Evolutionary conservation across 2,113 vertebrate genomes (phyloP).

Genomic region (Gymnobelideus leadbeateri): DNA sequence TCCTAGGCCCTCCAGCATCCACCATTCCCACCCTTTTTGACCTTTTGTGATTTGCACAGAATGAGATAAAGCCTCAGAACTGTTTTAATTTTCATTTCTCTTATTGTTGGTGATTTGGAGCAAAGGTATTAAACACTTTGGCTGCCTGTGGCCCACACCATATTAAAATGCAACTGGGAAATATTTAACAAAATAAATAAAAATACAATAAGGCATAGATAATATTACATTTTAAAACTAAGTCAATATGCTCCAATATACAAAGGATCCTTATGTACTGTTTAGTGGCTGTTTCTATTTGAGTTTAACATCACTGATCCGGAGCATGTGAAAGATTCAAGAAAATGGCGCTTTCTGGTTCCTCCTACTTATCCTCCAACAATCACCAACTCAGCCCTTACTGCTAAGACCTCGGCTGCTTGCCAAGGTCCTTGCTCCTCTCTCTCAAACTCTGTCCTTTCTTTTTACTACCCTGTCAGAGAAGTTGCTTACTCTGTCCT

Average conservation of each 20-base stretch:
- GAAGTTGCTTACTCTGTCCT: background rate
- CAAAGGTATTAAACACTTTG: background rate
- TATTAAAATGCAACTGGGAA: background rate
- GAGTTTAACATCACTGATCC: background rate
- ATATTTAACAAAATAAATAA: background rate
- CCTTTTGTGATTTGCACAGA: background rate
- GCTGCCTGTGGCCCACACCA: background rate
- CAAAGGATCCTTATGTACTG: background rate
- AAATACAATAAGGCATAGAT: background rate
- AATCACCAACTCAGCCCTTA: background rate
- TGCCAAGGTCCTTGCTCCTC: background rate
- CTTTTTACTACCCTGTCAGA: background rate
- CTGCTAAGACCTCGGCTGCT: background rate
- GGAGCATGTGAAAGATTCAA: background rate
- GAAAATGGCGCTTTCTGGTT: constrained; percentile 34
- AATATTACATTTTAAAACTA: background rate
- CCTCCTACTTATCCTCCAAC: background rate
- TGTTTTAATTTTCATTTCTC: background rate
- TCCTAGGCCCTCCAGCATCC: background rate
- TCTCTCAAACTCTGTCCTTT: background rate
- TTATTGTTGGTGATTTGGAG: background rate
- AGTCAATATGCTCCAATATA: background rate
- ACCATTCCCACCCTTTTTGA: background rate
- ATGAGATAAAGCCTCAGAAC: background rate
- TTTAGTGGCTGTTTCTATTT: background rate